A percentile compares a stretch with the other conserved stretches of the same genome.
These are phyloP conservation scores for Zeuzera pyrina DNA, from an alignment of 2,888 invertebrate species.

Conservation along the genomic window DNA sequence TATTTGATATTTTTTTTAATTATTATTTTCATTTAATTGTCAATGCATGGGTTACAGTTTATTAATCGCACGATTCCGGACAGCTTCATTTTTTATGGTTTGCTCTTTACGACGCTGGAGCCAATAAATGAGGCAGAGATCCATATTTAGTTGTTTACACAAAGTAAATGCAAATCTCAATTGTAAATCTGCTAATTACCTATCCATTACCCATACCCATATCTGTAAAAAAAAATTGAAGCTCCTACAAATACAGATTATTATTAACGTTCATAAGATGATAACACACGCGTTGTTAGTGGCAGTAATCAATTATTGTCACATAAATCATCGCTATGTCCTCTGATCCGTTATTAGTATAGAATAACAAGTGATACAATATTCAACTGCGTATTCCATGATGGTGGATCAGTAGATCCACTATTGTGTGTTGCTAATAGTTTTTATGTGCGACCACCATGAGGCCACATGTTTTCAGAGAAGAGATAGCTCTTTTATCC, in stretches of 20 bases:
- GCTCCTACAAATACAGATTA: not conserved
- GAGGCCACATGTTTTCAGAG: conserved; percentile 45
- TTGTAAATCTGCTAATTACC: conserved; percentile 1
- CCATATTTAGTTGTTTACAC: no score
- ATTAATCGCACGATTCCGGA: no score
- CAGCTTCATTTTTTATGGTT: no score
- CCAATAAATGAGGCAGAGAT: no score
- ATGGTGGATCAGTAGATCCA: conserved; percentile 10
- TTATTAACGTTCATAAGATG: not conserved
- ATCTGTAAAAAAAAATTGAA: not conserved
- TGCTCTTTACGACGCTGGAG: no score
- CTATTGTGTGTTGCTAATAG: conserved; percentile 34
- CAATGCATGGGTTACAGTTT: no score
- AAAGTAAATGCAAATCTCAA: conserved; percentile 1
- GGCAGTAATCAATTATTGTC: conserved; percentile 26
- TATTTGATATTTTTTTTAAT: no score
- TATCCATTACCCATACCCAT: no score
- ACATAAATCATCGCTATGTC: conserved; percentile 19
- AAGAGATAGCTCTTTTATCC: conserved; percentile 29
- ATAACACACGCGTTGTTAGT: conserved; percentile 1
- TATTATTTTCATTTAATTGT: no score
- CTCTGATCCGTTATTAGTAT: conserved; percentile 4
- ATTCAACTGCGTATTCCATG: not conserved
- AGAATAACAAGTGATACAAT: conserved; percentile 7
- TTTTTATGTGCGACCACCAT: conserved; percentile 40